Evolutionary conservation across 2,888 invertebrate genomes (phyloP), one percentile per base, ranked within the genome.

Genomic region (Lottia scabra): DNA sequence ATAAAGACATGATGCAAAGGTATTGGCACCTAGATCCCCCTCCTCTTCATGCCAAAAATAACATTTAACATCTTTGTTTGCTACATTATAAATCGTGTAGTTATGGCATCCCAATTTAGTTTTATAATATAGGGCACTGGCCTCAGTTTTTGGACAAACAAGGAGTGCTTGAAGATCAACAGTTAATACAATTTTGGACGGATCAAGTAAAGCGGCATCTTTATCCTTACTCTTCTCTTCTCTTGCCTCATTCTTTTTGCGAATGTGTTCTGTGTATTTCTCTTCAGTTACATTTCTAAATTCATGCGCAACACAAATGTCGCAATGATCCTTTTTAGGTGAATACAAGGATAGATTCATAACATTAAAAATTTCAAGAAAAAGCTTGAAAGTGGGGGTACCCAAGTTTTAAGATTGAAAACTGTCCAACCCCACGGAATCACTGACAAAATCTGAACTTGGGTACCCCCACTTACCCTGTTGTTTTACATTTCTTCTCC

Each of bases 291-390:
- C 19, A 48, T 48, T 48, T 48, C 19, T 48, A 10, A 19, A 19
- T 19, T 48, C 48, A 19, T 19, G 19, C 19, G 48, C 48, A n/a
- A 16, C 16, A 48, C 68, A 68, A 23, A 67, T 19, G 23, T 72
- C 64, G 45, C 72, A 68, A 23, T 72, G 65, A 45, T 72, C 72
- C 43, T 72, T 72, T 26, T 67, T 71, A 27, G 67, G 71, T 16
- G 63, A 67, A 16, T 23, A 67, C 16, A 67, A 44, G 16, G 56
- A 66, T 43, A 67, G 19, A 44, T 67, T 66, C 44, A 56, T 63
- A 67, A 62, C 38, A n/a, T 66, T 62, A n/a, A 48, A 45, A 46
- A 64, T 43, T 30, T 65, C 16, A 6, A 44, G 15, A n/a, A 69
- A 43, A 1, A 63, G n/a, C 46, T 63, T 16, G 19, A 30, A 3